These are phyloP conservation scores for Fringilla coelebs DNA, from an alignment of 2,797 vertebrate genomes.

Conservation along the genomic window DNA sequence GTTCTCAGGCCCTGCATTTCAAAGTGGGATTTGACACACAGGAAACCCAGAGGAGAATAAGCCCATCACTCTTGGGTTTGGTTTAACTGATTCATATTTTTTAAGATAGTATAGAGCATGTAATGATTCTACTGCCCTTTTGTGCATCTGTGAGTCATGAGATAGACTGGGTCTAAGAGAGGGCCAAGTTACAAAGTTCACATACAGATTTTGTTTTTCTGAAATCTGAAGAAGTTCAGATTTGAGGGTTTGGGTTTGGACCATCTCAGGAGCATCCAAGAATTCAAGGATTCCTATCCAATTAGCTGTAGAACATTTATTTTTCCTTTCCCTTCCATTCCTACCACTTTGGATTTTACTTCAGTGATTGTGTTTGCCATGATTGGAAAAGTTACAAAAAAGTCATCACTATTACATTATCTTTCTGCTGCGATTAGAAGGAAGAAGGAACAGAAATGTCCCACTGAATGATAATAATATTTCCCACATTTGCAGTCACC, in stretches of 20 bases:
- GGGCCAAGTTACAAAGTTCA: neutral
- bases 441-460: neutral
- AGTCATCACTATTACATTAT: neutral
- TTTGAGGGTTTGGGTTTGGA: neutral
- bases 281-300: neutral
- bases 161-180: neutral
- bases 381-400: neutral
- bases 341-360: neutral
- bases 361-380: neutral
- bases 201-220: neutral
- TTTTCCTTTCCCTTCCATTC: neutral
- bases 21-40: slow-evolving; percentile 5
- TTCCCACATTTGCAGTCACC: neutral
- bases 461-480: neutral
- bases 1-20: neutral
- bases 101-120: neutral
- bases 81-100: slow-evolving; percentile 22
- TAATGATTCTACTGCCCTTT: neutral
- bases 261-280: neutral
- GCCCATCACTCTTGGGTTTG: neutral
- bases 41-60: neutral
- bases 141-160: neutral
- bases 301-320: neutral
- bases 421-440: neutral
- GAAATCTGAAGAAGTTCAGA: neutral